Base-by-base conservation (phyloP, 2,888 invertebrate genomes). In the Malacosoma neustria region DNA sequence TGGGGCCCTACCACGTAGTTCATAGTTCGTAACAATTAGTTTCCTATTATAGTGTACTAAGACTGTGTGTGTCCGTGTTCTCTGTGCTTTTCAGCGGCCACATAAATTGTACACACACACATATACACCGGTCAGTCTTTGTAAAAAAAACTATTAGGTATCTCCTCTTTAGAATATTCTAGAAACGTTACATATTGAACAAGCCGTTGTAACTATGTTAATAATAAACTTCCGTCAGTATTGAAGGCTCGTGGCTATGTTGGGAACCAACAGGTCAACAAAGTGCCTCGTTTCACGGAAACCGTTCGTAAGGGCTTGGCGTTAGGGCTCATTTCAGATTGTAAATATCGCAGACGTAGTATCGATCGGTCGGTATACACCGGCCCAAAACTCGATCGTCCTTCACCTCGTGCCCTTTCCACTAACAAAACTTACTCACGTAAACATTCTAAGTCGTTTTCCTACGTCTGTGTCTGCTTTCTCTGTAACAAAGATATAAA, bases 351-450 rank as follows among this genome's bases (percentile, higher is more conserved):
- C 22, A 22, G 22, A 22, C 22, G 22, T 22, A 22, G 22, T 22
- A 22, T 22, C 22, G 22, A 22, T 22, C 22, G 22, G 22, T 22
- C 5, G 4, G 5, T 3, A 9, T 22, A 22, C 22, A 22, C 6
- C 22, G 22, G 22, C 22, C 22, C 22, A 22, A 22, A 22, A 22
- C 22, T 22, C 22, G 5, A 2, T 22, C 33, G 39, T 39, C 39
- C 39, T 39, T 39, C 39, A 39, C 39, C 39, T 30, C 39, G 35
- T 39, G 36, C 36, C 39, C 39, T 39, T 39, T 39, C 11, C 15
- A n/a, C 31, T 30, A 13, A 30, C 30, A 33, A 30, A 35, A 29
- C 35, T 30, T 36, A 36, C 38, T 42, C 22, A 22, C 22, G 22
- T 22, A 22, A 22, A 22, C 22, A 22, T 22, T 22, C 22, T 22